A percentile compares a stretch with the other conserved stretches of the same genome.
These are phyloP conservation scores for Carettochelys insculpta DNA, from an alignment of 2,113 vertebrate genomes.

Conservation along the genomic window DNA sequence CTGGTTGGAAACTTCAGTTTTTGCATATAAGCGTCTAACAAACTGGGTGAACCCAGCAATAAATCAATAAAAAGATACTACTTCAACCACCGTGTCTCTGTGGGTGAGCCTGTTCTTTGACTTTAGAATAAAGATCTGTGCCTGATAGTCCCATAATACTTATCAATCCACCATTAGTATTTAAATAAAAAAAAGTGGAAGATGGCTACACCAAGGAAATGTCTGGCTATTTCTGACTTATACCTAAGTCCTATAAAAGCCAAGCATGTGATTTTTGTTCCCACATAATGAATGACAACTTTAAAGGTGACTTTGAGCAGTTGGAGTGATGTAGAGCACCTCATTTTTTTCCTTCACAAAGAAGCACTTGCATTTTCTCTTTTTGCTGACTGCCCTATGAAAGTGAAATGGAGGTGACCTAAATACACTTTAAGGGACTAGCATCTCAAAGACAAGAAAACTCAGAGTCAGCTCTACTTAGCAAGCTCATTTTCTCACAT, in stretches of 20 bases:
- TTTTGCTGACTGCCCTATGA: not conserved
- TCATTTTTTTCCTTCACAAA: constrained; percentile 31
- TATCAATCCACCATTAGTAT: not conserved
- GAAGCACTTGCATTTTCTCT: not conserved
- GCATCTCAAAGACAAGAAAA: constrained; percentile 65
- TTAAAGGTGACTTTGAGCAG: constrained; percentile 17
- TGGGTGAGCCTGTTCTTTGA: rapidly evolving
- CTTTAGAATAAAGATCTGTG: not conserved
- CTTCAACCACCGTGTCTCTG: not conserved
- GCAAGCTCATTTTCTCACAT: constrained; percentile 60
- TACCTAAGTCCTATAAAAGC: not conserved
- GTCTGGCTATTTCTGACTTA: not conserved
- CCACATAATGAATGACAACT: not conserved
- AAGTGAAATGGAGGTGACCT: constrained; percentile 57
- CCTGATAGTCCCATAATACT: not conserved
- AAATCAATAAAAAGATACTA: not conserved
- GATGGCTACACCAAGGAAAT: not conserved
- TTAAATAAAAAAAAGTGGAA: constrained; percentile 15
- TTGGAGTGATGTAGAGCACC: constrained; percentile 27
- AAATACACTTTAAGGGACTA: constrained; percentile 63
- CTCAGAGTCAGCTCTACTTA: constrained; percentile 69
- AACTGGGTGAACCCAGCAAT: rapidly evolving
- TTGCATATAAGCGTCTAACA: not conserved
- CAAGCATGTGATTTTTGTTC: not conserved
- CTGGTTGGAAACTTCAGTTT: not conserved